phyloP scores from a whole-genome alignment of 2,888 invertebrate genomes.

The Frankliniella fusca region DNA sequence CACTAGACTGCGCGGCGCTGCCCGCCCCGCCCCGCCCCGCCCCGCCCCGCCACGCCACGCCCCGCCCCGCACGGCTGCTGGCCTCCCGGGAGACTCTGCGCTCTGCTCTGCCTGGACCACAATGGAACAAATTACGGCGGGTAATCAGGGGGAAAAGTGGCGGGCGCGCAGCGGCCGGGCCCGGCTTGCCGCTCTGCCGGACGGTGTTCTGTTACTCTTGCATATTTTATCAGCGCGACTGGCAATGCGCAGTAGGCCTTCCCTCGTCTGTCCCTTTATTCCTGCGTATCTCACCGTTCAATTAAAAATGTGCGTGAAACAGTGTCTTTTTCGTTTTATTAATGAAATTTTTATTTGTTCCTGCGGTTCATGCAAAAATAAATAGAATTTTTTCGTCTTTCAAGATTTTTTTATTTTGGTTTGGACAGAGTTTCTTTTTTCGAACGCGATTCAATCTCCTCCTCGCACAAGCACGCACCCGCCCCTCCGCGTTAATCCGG shows the following conservation, averaged over 20 bases:
- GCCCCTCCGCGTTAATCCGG: not conserved
- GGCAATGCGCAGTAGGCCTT: no score
- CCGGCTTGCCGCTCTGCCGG: not conserved
- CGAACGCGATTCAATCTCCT: no score
- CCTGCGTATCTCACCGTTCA: no score
- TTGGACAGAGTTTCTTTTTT: no score
- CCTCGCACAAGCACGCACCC: no score
- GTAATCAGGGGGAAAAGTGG: slow-evolving; percentile 22
- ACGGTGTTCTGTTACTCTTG: not conserved
- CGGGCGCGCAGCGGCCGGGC: not conserved
- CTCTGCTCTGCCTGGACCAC: not conserved
- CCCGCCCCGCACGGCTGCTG: not conserved
- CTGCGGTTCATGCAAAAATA: no score
- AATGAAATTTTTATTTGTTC: no score
- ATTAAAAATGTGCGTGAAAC: no score
- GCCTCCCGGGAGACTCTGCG: not conserved
- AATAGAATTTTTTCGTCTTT: no score
- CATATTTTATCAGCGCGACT: not conserved
- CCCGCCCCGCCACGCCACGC: not conserved
- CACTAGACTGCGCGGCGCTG: not conserved
- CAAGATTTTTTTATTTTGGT: no score
- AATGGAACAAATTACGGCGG: slow-evolving; percentile 13
- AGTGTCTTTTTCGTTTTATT: no score
- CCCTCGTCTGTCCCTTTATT: no score
- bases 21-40: not conserved